Percentiles rank a stretch among this genome's conserved stretches.
These are phyloP conservation scores for Protonemura montana DNA, from an alignment of 2,888 invertebrate species.

Conservation along the genomic window DNA sequence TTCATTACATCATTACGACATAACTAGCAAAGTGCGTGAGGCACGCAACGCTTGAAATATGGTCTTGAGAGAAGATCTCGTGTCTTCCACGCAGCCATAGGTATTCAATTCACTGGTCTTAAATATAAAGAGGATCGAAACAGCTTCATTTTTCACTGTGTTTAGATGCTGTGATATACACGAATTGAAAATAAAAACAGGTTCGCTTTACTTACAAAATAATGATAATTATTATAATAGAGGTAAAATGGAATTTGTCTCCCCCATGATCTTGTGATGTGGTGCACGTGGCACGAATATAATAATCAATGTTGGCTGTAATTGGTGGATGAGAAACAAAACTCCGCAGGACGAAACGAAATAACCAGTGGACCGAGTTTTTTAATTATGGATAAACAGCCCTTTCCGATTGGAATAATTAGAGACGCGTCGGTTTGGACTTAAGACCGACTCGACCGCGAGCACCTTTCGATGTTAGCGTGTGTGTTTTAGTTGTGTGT, in stretches of 20 bases:
- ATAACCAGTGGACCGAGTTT: neutral
- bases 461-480: neutral
- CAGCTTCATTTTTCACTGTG: neutral
- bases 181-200: constrained; percentile 1
- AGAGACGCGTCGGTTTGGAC: too few relatives aligned
- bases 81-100: too few relatives aligned
- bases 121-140: neutral
- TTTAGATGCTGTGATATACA: neutral
- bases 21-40: neutral
- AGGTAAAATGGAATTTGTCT: neutral
- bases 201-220: neutral
- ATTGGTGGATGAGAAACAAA: neutral
- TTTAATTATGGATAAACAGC: neutral
- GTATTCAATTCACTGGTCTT: neutral
- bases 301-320: neutral
- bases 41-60: neutral
- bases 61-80: neutral
- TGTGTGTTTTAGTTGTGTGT: neutral
- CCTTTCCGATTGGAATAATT: neutral
- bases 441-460: too few relatives aligned
- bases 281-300: neutral
- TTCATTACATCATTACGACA: constrained; percentile 5
- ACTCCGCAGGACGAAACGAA: neutral
- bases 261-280: neutral
- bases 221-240: constrained; percentile 12